Evolutionary conservation across 2,888 invertebrate genomes (phyloP), one percentile per base, ranked within the genome.

Genomic region (Trilocha varians): DNA sequence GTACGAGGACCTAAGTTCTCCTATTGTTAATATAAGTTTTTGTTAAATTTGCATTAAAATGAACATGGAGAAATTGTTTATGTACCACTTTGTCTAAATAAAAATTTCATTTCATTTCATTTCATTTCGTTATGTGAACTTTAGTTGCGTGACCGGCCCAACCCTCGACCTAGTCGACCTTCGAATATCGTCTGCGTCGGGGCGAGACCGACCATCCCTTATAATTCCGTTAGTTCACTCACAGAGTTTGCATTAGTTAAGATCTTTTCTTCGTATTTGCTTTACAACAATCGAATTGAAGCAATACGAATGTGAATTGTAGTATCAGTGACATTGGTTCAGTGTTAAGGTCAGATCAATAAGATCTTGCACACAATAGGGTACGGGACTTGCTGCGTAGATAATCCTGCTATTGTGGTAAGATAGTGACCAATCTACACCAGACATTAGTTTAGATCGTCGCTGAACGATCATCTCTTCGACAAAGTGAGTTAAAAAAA

Each of bases 111-210:
- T n/a, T n/a, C 25, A 37, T 37, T 37, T 37, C 18, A n/a, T 11
- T 34, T 16, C 3, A 9, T 13, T 13, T n/a, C 8, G 5, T 47
- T 35, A 34, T 36, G 36, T 56, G 48, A 61, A 55, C 48, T 58
- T 50, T 43, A 53, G 51, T 73, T 64, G 73, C 78, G 74, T 78
- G 76, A 64, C 70, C 63, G 56, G 47, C 54, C 60, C 52, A 53
- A 62, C 66, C 62, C 58, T 53, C 52, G 49, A 57, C 62, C 59
- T 52, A 41, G 36, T 41, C 57, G 61, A 68, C 74, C 70, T 71
- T 70, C 62, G 69, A 72, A 25, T 1, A 25, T 9, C 25, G 25
- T 72, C 74, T 71, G 50, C 71, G 63, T 65, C 63, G 61, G 62
- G 59, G 61, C 62, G 53, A 64, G 55, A 59, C 65, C 66, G 57